These are phyloP conservation scores for Andrena camellia DNA, from an alignment of 2,888 invertebrate genomes.

Conservation along the genomic window DNA sequence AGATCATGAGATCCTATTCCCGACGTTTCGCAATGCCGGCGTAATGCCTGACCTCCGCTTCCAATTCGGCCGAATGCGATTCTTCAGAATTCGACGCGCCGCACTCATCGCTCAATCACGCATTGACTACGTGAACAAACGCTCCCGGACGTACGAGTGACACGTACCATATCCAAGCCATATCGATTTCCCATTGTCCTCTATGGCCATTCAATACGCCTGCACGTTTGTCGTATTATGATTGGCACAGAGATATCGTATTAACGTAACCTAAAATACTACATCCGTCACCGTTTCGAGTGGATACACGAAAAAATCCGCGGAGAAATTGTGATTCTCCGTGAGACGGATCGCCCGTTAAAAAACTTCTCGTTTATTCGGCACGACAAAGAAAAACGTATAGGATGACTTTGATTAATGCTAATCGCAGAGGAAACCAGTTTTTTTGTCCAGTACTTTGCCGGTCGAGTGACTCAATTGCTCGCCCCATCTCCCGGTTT, in stretches of 20 bases:
- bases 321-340: too few species aligned
- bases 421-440: background rate
- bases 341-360: background rate
- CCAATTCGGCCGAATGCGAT: slow-evolving; percentile 61
- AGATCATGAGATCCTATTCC: slow-evolving; percentile 66
- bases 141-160: slow-evolving; percentile 62
- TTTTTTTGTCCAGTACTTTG: background rate
- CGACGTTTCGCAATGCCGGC: slow-evolving; percentile 65
- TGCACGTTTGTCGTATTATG: slow-evolving; percentile 27
- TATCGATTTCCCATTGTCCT: slow-evolving; percentile 73
- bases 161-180: slow-evolving; percentile 64
- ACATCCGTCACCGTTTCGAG: background rate
- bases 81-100: slow-evolving; percentile 64
- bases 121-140: slow-evolving; percentile 70
- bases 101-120: slow-evolving; percentile 72
- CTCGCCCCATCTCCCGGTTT: slow-evolving; percentile 42
- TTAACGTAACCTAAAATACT: slow-evolving; percentile 9
- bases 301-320: background rate
- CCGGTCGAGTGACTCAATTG: slow-evolving; percentile 13
- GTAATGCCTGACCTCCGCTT: slow-evolving; percentile 62
- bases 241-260: slow-evolving; percentile 38
- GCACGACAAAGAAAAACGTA: background rate
- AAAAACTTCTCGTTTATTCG: background rate
- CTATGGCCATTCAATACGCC: slow-evolving; percentile 55
- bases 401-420: background rate